phyloP scores from a whole-genome alignment of 2,797 vertebrate species.

The Scolopax bukidnonensis region DNA sequence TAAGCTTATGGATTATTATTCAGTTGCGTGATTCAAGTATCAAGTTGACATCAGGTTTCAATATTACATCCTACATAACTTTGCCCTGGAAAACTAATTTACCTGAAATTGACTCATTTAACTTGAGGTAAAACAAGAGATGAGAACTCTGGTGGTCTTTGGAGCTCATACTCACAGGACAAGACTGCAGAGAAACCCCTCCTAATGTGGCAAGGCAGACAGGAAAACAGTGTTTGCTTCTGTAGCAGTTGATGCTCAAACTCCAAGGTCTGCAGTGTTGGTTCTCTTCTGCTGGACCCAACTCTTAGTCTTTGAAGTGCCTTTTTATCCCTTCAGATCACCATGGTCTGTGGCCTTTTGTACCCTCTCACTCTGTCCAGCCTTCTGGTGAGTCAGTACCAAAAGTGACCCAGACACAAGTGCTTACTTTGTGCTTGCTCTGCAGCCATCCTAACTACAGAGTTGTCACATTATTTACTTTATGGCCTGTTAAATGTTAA shows the following conservation, averaged over 20 bases:
- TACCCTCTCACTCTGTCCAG: neutral
- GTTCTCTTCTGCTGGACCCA: neutral
- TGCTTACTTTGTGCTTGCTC: neutral
- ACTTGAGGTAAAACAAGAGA: neutral
- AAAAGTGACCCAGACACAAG: neutral
- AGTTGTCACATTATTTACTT: neutral
- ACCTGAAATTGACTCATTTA: neutral
- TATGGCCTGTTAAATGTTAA: neutral
- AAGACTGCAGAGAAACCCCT: neutral
- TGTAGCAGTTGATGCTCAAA: accelerated
- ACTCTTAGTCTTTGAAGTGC: neutral
- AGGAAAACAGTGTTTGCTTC: neutral
- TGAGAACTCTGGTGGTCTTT: neutral
- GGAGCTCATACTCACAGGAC: neutral
- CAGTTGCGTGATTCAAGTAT: neutral
- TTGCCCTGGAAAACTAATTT: neutral
- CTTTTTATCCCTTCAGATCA: neutral
- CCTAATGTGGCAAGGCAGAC: neutral
- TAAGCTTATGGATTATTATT: neutral
- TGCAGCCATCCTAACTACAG: neutral
- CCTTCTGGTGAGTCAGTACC: neutral
- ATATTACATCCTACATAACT: neutral
- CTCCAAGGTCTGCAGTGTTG: neutral
- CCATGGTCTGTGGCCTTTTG: neutral
- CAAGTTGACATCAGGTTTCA: neutral